Conservation (phyloP, 1,140 invertebrate species). For the Anagrus nilaparvatae region DNA sequence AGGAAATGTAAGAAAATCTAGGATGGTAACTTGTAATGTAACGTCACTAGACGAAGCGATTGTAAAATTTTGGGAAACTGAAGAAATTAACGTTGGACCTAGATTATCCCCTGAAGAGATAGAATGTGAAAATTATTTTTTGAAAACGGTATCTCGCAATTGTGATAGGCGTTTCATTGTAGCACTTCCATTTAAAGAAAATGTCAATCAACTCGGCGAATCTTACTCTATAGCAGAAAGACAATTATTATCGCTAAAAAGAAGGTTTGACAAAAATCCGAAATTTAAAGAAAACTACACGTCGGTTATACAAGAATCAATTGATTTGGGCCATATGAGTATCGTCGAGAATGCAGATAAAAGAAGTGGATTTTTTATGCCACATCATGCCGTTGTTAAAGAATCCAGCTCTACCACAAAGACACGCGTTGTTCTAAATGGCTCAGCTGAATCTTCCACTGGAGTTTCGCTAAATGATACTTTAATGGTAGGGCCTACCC, state of each 20-base stretch:
- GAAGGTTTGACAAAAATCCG: constrained; percentile 13
- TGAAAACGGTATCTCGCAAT: background rate
- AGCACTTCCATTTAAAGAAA: constrained; percentile 5
- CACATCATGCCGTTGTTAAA: constrained; percentile 35
- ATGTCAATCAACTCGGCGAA: background rate
- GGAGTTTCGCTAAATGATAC: constrained; percentile 23
- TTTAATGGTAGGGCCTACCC: constrained; percentile 13
- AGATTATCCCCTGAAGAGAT: background rate
- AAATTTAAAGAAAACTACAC: constrained; percentile 22
- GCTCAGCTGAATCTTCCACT: constrained; percentile 18
- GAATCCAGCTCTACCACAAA: constrained; percentile 25
- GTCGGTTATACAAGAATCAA: constrained; percentile 30
- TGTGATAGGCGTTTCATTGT: constrained; percentile 5
- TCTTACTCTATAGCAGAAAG: background rate
- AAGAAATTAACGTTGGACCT: background rate
- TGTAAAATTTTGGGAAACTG: constrained; percentile 1
- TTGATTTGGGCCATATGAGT: constrained; percentile 28
- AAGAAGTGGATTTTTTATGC: constrained; percentile 25
- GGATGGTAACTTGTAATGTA: constrained; percentile 1
- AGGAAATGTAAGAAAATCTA: too few relatives aligned
- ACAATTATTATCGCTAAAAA: constrained; percentile 5
- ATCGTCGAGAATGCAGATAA: constrained; percentile 1
- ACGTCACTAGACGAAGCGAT: background rate
- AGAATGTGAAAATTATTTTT: constrained; percentile 9
- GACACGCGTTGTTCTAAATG: constrained; percentile 32